Evolutionary conservation across 2,797 vertebrate genomes (phyloP), one percentile per base, ranked within the genome.

Genomic region (Enteromius treurensis): DNA sequence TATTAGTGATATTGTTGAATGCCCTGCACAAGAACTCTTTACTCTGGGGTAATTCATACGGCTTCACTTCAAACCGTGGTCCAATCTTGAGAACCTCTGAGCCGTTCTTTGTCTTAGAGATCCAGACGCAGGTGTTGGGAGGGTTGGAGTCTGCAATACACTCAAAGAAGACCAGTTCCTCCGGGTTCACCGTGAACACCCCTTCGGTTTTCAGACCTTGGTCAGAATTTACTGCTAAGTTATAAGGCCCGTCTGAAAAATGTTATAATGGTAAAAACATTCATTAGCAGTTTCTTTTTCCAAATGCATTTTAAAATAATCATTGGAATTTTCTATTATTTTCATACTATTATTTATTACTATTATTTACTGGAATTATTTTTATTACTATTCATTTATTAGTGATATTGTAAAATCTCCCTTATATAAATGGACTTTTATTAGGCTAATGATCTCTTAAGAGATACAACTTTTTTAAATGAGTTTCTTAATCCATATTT

Each of bases 71-170:
- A 69, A 99, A 93, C 14, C 89, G 94, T 9, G 96, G 96, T 49
- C 98, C 98, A 0, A 96, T 92, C 9, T 94, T 95, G 88, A 99
- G 93, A 79, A 97, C 89, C 34, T 95, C 90, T 0, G 95, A 96
- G 14, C 80, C 82, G 55, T 99, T 99, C 87, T 90, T 92, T 84
- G 91, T 91, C 85, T 93, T 96, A 55, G 90, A 96, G 88, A 97
- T 95, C 98, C 98, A 99, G 4, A 93, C 94, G 0, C 95, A 99
- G 87, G 92, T 96, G 91, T 97, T 98, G 69, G 98, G 97, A 40
- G 98, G 98, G 86, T 99, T 97, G 78, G 98, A 99, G 80, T 99
- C 97, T 0, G 98, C 98, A 53, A 93, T 96, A 91, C 98, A 99
- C 83, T 98, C 92, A 7, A 99, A 98, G 83, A 95, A 94, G 71